phyloP scores from a whole-genome alignment of 2,113 vertebrate genomes.

The Corynorhinus townsendii region DNA sequence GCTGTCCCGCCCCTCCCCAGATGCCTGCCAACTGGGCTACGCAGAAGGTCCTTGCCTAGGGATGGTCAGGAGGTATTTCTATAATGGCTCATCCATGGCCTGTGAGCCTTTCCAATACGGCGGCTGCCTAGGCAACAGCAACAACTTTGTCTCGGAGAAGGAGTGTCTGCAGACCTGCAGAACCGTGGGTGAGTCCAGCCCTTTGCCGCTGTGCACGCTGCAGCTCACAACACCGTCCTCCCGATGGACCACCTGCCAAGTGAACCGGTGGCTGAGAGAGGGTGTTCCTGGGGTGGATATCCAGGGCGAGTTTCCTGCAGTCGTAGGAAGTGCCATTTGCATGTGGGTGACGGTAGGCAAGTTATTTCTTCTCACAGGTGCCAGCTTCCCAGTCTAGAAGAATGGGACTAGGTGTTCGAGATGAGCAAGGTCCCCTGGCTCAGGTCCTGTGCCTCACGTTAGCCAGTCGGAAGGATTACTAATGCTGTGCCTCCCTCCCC shows the following conservation, averaged over 20 bases:
- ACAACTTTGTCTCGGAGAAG: conserved; percentile 89
- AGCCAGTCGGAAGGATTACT: rapidly evolving
- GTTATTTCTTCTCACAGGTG: not conserved
- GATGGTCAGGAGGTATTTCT: conserved; percentile 81
- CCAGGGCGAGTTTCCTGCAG: not conserved
- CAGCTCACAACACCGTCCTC: rapidly evolving
- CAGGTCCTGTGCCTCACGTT: not conserved
- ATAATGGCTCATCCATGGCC: conserved; percentile 89
- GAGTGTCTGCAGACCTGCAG: conserved; percentile 94
- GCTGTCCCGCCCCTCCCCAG: conserved; percentile 65
- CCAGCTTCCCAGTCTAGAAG: not conserved
- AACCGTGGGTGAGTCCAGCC: conserved; percentile 84
- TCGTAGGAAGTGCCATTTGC: not conserved
- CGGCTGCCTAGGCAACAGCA: conserved; percentile 92
- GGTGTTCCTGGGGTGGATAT: not conserved
- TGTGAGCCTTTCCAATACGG: conserved; percentile 90
- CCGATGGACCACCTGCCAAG: rapidly evolving
- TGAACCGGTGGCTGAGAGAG: not conserved
- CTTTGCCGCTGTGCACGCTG: rapidly evolving
- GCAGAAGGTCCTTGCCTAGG: conserved; percentile 90
- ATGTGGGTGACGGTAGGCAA: not conserved
- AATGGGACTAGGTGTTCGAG: not conserved
- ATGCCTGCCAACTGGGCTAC: conserved; percentile 79
- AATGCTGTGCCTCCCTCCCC: not conserved
- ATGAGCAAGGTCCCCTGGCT: not conserved